Conservation (phyloP, 35 echinoderm and acorn worm species). For the Eucidaris tribuloides region DNA sequence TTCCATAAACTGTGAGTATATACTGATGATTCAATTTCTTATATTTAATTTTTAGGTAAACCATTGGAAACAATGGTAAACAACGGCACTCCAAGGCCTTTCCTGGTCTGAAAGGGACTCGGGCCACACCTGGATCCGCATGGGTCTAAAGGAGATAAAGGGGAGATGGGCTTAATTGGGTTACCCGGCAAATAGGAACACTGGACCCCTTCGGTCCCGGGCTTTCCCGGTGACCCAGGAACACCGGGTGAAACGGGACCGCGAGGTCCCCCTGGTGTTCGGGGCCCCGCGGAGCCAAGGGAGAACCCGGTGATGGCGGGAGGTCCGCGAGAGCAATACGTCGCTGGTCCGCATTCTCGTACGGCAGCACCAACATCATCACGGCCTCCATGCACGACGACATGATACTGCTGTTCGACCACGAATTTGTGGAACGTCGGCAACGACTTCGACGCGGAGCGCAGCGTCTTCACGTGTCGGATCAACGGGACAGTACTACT, state of each 20-base stretch:
- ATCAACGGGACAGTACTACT: constrained; percentile 94
- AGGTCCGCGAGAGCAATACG: not conserved
- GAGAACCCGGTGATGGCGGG: constrained; percentile 32
- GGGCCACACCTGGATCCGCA: not conserved
- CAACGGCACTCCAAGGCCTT: constrained; percentile 42
- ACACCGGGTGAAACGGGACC: not conserved
- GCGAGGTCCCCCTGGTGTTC: constrained; percentile 23
- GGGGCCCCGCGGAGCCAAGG: constrained; percentile 21
- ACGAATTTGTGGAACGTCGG: constrained; percentile 69
- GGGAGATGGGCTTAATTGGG: not conserved
- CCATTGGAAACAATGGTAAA: constrained; percentile 80
- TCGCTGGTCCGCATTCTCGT: constrained; percentile 68
- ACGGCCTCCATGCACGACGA: constrained; percentile 59
- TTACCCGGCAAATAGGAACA: not conserved
- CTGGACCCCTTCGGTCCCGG: not conserved
- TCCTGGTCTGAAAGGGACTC: constrained; percentile 42
- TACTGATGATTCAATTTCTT: no score
- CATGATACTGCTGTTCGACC: constrained; percentile 58
- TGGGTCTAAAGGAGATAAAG: constrained; percentile 6
- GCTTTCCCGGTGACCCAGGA: not conserved
- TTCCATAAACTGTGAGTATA: no score
- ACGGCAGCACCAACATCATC: constrained; percentile 62
- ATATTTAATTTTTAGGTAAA: constrained; percentile 31
- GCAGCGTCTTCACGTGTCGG: constrained; percentile 59
- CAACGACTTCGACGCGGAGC: constrained; percentile 69